Percentiles rank a stretch among this genome's conserved stretches.
Conservation (phyloP, 2,888 invertebrate genomes). For the Slavum lentiscoides region DNA sequence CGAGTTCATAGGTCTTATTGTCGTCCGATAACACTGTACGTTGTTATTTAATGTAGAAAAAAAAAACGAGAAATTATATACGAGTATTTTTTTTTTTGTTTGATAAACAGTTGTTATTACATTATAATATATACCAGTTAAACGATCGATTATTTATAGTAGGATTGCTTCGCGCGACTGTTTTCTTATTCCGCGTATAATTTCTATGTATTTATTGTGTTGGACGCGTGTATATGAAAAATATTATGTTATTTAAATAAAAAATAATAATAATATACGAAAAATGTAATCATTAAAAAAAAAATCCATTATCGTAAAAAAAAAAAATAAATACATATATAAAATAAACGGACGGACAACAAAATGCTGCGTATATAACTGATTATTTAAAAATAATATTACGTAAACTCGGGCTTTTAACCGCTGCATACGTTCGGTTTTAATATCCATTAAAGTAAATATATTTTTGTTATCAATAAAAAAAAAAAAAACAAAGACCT, state of each 20-base stretch:
- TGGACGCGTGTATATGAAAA: not conserved
- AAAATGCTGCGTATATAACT: slow-evolving; percentile 21
- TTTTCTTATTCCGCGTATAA: too few relatives aligned
- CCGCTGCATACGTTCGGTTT: slow-evolving; percentile 5
- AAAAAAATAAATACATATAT: not conserved
- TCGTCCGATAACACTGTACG: too few relatives aligned
- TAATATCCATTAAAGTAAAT: slow-evolving; percentile 26
- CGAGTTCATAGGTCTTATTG: too few relatives aligned
- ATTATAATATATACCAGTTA: too few relatives aligned
- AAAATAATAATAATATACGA: not conserved
- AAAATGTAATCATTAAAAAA: not conserved
- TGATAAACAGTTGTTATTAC: too few relatives aligned
- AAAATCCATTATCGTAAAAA: slow-evolving; percentile 22
- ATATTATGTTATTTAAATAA: not conserved
- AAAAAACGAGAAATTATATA: too few relatives aligned
- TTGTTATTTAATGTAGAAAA: too few relatives aligned
- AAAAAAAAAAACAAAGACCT: not conserved
- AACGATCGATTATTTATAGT: too few relatives aligned
- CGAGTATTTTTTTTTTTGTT: too few relatives aligned
- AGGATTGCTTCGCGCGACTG: too few relatives aligned
- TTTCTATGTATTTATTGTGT: too few relatives aligned
- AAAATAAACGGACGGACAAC: slow-evolving; percentile 29
- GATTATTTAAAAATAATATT: slow-evolving; percentile 43
- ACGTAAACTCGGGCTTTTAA: not conserved
- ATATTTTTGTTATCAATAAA: not conserved